These are phyloP conservation scores for Hydropsyche tenuis DNA, from an alignment of 1,140 invertebrate genomes.

Conservation along the genomic window DNA sequence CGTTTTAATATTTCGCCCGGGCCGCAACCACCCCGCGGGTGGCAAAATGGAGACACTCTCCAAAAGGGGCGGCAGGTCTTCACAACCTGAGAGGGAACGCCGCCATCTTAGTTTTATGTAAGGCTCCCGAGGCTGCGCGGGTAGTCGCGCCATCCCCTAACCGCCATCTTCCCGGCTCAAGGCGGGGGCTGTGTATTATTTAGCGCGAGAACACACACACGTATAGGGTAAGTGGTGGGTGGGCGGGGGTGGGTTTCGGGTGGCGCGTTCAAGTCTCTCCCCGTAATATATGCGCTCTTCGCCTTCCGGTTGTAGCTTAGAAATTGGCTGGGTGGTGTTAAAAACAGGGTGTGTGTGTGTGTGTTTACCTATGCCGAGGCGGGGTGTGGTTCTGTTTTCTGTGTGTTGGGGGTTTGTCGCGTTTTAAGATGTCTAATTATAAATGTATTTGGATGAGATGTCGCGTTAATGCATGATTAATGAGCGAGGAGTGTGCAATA, in stretches of 20 bases:
- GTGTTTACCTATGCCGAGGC: no score
- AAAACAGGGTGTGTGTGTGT: slow-evolving; percentile 16
- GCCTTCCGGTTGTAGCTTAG: slow-evolving; percentile 43
- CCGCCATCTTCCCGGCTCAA: slow-evolving; percentile 7
- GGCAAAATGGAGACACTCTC: slow-evolving; percentile 17
- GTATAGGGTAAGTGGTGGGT: neutral
- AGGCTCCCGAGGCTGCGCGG: slow-evolving; percentile 36
- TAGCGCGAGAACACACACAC: slow-evolving; percentile 19
- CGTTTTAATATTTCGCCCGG: slow-evolving; percentile 25
- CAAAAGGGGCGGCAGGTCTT: slow-evolving; percentile 37
- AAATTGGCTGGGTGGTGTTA: slow-evolving; percentile 37
- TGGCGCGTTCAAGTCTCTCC: slow-evolving; percentile 18
- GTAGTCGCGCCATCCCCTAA: neutral
- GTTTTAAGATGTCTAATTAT: no score
- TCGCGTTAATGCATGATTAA: no score
- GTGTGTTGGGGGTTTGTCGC: no score
- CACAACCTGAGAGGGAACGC: slow-evolving; percentile 41
- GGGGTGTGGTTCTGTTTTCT: no score
- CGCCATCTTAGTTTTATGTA: slow-evolving; percentile 51
- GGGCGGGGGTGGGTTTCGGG: neutral
- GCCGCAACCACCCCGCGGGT: no score
- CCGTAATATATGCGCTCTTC: slow-evolving; percentile 43
- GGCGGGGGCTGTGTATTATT: slow-evolving; percentile 34
- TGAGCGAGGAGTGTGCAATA: no score
- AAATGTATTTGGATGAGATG: no score